Evolutionary conservation across 2,797 vertebrate species (phyloP).

Genomic region (Peromyscus nudipes): DNA sequence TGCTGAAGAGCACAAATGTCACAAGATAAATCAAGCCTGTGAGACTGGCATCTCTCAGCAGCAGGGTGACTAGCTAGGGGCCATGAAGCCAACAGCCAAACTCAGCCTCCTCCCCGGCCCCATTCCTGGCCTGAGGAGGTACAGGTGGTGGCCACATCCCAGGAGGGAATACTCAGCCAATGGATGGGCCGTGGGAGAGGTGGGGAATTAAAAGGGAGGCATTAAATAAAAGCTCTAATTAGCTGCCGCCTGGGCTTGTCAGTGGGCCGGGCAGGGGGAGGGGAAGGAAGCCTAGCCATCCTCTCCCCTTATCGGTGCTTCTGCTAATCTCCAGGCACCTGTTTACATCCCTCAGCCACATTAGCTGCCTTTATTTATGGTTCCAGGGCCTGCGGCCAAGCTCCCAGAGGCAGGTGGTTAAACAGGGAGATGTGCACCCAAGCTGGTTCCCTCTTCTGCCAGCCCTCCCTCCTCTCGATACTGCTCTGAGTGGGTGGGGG

Average conservation of each 20-base stretch:
- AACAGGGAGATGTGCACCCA: constrained; percentile 62
- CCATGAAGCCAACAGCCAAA: not conserved
- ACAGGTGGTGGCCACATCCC: not conserved
- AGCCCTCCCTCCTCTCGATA: not conserved
- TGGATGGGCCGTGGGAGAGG: constrained; percentile 79
- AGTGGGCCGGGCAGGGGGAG: constrained; percentile 74
- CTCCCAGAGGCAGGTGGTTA: constrained; percentile 75
- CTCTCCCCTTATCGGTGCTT: constrained; percentile 74
- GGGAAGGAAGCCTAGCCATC: constrained; percentile 55
- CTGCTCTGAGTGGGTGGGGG: not conserved
- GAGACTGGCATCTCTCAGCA: constrained; percentile 72
- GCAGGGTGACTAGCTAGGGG: constrained; percentile 3
- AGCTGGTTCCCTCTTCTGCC: constrained; percentile 10
- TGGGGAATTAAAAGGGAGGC: constrained; percentile 81
- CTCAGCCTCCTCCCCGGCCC: constrained; percentile 47
- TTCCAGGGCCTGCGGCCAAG: constrained; percentile 70
- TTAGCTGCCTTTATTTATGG: constrained; percentile 81
- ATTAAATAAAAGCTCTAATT: constrained; percentile 85
- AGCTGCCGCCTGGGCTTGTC: constrained; percentile 79
- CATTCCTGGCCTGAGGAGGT: constrained; percentile 26
- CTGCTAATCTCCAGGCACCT: constrained; percentile 78
- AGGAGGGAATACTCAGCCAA: constrained; percentile 52
- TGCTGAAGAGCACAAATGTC: constrained; percentile 84
- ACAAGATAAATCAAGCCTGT: constrained; percentile 78
- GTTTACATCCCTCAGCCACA: constrained; percentile 78